phyloP scores from a whole-genome alignment of 2,113 vertebrate species.

The Rhea americana region DNA sequence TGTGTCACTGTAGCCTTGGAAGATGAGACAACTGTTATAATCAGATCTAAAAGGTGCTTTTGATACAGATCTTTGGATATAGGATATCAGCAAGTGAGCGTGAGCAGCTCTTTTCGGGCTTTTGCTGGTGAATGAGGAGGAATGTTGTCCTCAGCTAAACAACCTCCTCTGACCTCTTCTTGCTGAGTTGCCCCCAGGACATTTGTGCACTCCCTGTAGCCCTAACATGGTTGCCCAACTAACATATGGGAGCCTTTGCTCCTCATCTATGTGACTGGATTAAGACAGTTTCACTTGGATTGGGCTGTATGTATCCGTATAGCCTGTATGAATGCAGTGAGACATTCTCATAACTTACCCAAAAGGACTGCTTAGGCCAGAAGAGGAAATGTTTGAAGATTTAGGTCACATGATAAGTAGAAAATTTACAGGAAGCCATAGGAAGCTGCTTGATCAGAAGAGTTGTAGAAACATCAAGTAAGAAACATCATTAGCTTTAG shows the following conservation, averaged over 20 bases:
- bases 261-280: background rate
- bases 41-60: background rate
- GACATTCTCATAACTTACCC: background rate
- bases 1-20: slow-evolving; percentile 55
- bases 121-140: background rate
- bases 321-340: background rate
- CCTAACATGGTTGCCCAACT: background rate
- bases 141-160: background rate
- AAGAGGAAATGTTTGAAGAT: background rate
- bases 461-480: background rate
- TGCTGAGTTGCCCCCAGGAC: background rate
- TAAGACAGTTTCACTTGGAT: background rate
- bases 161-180: background rate
- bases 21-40: background rate
- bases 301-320: background rate
- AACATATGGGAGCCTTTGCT: background rate
- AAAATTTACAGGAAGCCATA: background rate
- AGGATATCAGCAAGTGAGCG: background rate
- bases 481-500: background rate
- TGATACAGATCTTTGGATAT: background rate
- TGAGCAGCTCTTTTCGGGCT: background rate
- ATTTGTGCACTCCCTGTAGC: background rate
- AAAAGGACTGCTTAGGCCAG: background rate
- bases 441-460: background rate
- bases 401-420: background rate